A percentile compares a stretch with the other conserved stretches of the same genome.
Conservation (phyloP, 2,797 vertebrate species). For the Manis crassicaudata region DNA sequence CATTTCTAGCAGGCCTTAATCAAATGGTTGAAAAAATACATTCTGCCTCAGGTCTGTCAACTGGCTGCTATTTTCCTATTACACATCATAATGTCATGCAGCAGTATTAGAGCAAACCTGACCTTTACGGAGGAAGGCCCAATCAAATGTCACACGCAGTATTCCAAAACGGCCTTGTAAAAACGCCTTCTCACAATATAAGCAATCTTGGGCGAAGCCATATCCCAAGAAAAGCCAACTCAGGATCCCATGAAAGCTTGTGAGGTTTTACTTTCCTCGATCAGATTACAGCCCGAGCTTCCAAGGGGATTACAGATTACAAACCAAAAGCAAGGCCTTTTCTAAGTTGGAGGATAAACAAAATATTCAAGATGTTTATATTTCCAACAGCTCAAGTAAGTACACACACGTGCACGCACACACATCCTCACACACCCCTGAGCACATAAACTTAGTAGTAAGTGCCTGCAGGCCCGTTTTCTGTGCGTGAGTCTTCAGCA, state of each 20-base stretch:
- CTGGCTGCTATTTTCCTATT: background rate
- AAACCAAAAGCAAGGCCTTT: background rate
- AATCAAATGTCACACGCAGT: conserved; percentile 18
- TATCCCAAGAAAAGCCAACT: conserved; percentile 28
- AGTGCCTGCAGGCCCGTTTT: too few species aligned
- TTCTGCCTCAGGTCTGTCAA: conserved; percentile 12
- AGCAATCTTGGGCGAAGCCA: background rate
- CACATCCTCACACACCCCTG: accelerated
- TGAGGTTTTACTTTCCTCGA: background rate
- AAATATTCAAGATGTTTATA: conserved; percentile 32
- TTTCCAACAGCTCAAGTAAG: background rate
- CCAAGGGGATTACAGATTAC: background rate
- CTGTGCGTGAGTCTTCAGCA: accelerated
- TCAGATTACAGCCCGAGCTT: background rate
- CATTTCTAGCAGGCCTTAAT: background rate
- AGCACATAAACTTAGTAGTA: background rate
- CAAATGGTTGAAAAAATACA: conserved; percentile 34
- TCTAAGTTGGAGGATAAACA: conserved; percentile 53
- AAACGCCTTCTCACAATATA: background rate
- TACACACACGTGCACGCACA: background rate
- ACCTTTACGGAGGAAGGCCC: conserved; percentile 19
- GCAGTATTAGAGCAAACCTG: background rate
- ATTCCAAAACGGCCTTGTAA: background rate
- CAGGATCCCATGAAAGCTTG: background rate
- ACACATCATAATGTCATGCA: accelerated